Evolutionary conservation across 2,888 invertebrate species (phyloP), one percentile per base, ranked within the genome.

Genomic region (Pterobdella sp.): DNA sequence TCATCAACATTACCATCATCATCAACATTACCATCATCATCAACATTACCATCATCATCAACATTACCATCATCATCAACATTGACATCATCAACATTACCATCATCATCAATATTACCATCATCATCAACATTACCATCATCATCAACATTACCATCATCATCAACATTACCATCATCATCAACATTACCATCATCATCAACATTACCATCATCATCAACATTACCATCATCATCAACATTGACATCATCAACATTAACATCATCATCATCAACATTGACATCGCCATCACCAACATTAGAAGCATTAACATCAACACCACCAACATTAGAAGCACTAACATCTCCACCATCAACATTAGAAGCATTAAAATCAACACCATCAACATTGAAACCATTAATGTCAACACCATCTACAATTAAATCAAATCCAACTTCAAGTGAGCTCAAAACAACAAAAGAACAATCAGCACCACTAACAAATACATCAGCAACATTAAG

Each of bases 221-320:
- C 34, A 69, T 31, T 34, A 42, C 26, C 69, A 69, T 49, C 52
- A 69, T 2, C 69, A 70, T 56, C 60, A 49, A n/a, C 68, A 68
- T 42, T 49, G 29, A 26, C 49, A 68, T n/a, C 68, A 49, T 68
- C 42, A 68, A 49, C 34, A 32, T 66, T 22, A 66, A 26, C 66
- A 7, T 3, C 60, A 56, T 56, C 60, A 56, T 56, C 72, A 42
- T 37, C 66, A 36, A 35, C 29, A 65, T 72, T 65, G 1, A 29
- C 72, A 65, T 72, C 60, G 4, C n/a, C 64, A 72, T 65, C 65
- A 34, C 35, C 72, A 72, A 4, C 64, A 26, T 71, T 34, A 35
- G 34, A 34, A 64, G n/a, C 37, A 7, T 36, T 60, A 36, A 65
- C 65, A 65, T 65, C 64, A 64, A 32, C 35, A 65, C 35, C 72